Base-by-base conservation (phyloP, 2,888 invertebrate genomes). In the Ochlodes sylvanus region DNA sequence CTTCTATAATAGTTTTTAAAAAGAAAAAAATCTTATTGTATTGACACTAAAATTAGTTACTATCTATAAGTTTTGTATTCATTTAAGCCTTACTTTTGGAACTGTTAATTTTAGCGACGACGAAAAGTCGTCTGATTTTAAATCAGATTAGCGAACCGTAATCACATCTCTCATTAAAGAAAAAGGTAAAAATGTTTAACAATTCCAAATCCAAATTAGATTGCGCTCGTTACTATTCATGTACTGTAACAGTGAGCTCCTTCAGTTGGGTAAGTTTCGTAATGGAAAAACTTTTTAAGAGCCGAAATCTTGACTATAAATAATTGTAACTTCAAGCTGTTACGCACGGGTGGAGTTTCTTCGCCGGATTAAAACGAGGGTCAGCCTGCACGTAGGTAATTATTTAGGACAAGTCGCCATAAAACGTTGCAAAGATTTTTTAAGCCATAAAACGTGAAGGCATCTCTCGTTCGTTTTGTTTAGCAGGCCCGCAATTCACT, bases 231-330 rank as follows among this genome's bases (percentile, higher is more conserved):
- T 61, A 54, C 66, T 72, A 73, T 76, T 76, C 72, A 72, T 73
- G 71, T 69, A 69, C 67, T 64, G 60, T 69, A 57, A 64, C 65
- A 19, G 57, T 67, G 56, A 69, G 63, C 69, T 68, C 42, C 44
- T 67, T 54, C 68, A 65, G 52, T 76, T 70, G 62, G 60, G 52
- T 69, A 73, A 75, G 72, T 90, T 91, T 81, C 75, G 83, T 87
- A 91, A 91, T 92, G 90, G 89, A 88, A 89, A 92, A 92, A 91
- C 82, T 92, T 92, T 89, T 89, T 85, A 87, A 86, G 86, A 86
- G 84, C 84, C 82, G 73, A 86, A 90, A 90, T 90, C 88, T 88
- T 81, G 82, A 83, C 82, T 77, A 89, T 92, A 93, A 93, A 92
- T 92, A 92, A 87, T 89, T 89, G 90, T 86, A 84, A 84, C 81